phyloP scores from a whole-genome alignment of 1,140 invertebrate genomes.

The Phymorhynchus buccinoides region DNA sequence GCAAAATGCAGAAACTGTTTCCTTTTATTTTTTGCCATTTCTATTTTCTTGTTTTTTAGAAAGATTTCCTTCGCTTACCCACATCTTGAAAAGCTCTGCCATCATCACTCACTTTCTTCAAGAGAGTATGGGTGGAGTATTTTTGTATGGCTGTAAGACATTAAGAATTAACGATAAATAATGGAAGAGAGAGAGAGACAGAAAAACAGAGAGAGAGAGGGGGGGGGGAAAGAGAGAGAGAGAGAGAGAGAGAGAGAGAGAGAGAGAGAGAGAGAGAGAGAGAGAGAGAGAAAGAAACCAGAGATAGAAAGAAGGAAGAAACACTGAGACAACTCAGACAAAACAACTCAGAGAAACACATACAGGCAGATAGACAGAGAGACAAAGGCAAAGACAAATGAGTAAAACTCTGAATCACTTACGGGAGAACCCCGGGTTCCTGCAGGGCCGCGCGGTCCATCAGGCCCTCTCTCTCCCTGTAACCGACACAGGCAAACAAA shows the following conservation, averaged over 20 bases:
- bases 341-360: background rate
- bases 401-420: slow-evolving; percentile 51
- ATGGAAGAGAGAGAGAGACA: background rate
- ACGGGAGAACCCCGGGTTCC: slow-evolving; percentile 72
- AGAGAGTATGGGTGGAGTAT: no score
- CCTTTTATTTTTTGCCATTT: no score
- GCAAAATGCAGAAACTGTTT: no score
- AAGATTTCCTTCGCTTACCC: no score
- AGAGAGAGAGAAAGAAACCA: background rate
- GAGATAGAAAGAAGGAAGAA: background rate
- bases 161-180: no score
- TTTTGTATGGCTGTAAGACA: no score
- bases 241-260: background rate
- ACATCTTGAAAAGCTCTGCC: no score
- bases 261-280: background rate
- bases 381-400: background rate
- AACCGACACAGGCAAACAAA: background rate
- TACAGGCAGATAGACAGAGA: background rate
- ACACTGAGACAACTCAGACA: background rate
- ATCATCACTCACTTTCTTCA: no score
- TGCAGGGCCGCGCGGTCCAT: slow-evolving; percentile 68
- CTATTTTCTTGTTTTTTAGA: no score
- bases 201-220: background rate
- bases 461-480: slow-evolving; percentile 73
- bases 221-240: background rate